phyloP scores from a whole-genome alignment of 2,797 vertebrate species.

The Gorsachius magnificus region DNA sequence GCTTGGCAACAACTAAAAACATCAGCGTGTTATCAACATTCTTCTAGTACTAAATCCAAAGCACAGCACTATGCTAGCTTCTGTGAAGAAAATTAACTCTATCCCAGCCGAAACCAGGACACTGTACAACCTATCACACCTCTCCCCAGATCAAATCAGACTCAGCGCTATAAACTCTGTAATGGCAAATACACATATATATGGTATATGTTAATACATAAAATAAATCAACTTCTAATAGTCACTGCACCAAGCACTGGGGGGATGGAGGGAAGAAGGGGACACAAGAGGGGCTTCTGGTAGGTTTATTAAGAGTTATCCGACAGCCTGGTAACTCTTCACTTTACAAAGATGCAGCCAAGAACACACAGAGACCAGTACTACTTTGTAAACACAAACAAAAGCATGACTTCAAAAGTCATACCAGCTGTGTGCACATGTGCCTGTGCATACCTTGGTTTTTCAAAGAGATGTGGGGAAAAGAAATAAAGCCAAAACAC shows the following conservation, averaged over 20 bases:
- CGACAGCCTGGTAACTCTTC: background rate
- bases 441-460: background rate
- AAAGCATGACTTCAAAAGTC: background rate
- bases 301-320: background rate
- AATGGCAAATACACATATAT: background rate
- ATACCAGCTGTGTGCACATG: background rate
- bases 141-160: background rate
- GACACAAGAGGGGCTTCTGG: background rate
- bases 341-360: background rate
- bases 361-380: background rate
- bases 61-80: no score
- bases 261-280: background rate
- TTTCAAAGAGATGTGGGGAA: background rate
- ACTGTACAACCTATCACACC: background rate
- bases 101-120: no score
- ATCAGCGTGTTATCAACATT: no score
- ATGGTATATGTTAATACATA: background rate
- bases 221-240: background rate
- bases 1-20: no score
- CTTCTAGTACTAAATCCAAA: no score
- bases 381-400: background rate
- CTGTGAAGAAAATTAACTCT: no score
- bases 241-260: fast-evolving
- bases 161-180: background rate
- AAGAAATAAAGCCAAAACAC: background rate